Conservation (phyloP, 2,113 vertebrate genomes). For the Labeo catla region DNA sequence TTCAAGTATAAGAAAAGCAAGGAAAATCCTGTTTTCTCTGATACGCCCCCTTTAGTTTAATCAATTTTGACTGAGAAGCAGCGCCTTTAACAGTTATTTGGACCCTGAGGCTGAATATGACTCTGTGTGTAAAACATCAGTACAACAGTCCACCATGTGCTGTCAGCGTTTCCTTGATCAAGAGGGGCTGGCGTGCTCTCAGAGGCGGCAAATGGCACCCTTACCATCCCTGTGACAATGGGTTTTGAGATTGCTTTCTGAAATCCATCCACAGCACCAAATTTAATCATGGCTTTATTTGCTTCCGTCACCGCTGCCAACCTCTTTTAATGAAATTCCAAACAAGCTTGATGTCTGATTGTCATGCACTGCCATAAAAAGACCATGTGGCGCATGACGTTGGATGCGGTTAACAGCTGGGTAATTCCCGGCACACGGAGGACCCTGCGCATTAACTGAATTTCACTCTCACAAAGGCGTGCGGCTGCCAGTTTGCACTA, state of each 20-base stretch:
- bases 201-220: slow-evolving; percentile 1
- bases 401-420: slow-evolving; percentile 42
- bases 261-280: slow-evolving; percentile 30
- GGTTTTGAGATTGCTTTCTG: slow-evolving; percentile 12
- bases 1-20: not conserved
- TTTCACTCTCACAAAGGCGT: not conserved
- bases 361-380: slow-evolving; percentile 21
- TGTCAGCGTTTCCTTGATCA: slow-evolving; percentile 21
- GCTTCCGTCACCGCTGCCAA: slow-evolving; percentile 47
- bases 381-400: not conserved
- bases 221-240: slow-evolving; percentile 3
- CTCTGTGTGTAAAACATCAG: slow-evolving; percentile 12
- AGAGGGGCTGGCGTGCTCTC: not conserved
- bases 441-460: not conserved
- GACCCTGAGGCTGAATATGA: not conserved
- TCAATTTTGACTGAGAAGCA: not conserved
- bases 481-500: not conserved
- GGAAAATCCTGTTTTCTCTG: not conserved
- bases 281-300: slow-evolving; percentile 43
- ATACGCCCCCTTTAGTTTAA: not conserved
- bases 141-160: not conserved
- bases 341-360: slow-evolving; percentile 33
- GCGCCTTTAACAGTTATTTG: not conserved
- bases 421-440: slow-evolving; percentile 30
- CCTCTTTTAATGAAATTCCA: slow-evolving; percentile 43